Evolutionary conservation across 2,888 invertebrate species (phyloP).

Genomic region (Lasioglossum lativentre): DNA sequence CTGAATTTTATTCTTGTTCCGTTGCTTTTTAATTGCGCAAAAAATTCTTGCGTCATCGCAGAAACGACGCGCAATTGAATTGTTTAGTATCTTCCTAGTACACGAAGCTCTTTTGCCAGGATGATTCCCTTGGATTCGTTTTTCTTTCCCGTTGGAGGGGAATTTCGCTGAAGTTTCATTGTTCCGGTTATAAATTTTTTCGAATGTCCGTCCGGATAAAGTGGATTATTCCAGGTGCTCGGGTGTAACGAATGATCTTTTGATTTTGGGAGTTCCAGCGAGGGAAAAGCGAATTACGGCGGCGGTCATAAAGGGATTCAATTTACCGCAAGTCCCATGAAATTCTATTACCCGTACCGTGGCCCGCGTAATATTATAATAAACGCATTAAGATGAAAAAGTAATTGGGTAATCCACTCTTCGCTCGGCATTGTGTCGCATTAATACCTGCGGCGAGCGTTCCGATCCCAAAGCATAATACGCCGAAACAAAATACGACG

Average conservation of each 20-base stretch:
- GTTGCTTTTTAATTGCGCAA: background rate
- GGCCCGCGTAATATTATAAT: slow-evolving; percentile 14
- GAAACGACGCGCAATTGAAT: background rate
- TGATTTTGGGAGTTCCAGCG: slow-evolving; percentile 15
- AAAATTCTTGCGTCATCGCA: background rate
- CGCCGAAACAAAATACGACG: background rate
- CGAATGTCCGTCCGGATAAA: background rate
- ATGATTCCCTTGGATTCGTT: background rate
- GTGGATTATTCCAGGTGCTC: slow-evolving; percentile 7
- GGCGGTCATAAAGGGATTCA: slow-evolving; percentile 27
- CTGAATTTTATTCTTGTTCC: background rate
- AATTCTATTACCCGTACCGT: slow-evolving; percentile 19
- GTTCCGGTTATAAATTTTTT: background rate
- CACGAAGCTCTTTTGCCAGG: background rate
- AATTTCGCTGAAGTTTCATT: background rate
- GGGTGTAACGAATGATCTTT: slow-evolving; percentile 12
- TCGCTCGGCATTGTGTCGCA: background rate
- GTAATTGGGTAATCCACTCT: slow-evolving; percentile 8
- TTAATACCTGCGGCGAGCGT: background rate
- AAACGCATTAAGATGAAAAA: slow-evolving; percentile 19
- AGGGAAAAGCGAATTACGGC: slow-evolving; percentile 18
- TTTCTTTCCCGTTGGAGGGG: background rate
- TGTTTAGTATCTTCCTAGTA: background rate
- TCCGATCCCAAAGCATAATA: background rate
- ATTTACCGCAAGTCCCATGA: slow-evolving; percentile 21